These are phyloP conservation scores for Eilema caniola DNA, from an alignment of 2,888 invertebrate genomes.

Conservation along the genomic window DNA sequence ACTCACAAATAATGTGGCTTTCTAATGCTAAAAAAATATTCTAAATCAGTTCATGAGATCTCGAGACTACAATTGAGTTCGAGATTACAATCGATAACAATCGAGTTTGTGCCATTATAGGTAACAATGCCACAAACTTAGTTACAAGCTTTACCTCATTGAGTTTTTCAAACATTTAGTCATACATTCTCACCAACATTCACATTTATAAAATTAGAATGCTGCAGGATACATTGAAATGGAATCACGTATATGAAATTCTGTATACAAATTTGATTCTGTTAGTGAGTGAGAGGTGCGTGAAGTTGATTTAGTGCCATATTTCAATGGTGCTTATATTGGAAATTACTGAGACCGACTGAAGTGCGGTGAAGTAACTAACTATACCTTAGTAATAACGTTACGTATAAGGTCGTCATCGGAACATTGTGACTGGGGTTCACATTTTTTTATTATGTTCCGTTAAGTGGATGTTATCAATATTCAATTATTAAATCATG, in stretches of 20 bases:
- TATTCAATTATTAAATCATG: not conserved
- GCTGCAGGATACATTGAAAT: not conserved
- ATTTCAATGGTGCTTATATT: slow-evolving; percentile 6
- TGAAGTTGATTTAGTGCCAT: not conserved
- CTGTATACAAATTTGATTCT: not conserved
- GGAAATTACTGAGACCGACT: slow-evolving; percentile 1
- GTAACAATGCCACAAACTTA: too few species aligned
- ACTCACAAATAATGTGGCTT: too few species aligned
- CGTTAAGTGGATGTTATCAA: not conserved
- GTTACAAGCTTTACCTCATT: too few species aligned
- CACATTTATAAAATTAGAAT: not conserved
- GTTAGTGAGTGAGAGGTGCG: too few species aligned
- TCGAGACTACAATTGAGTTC: too few species aligned
- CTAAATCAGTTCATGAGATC: too few species aligned
- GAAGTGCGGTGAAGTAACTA: slow-evolving; percentile 1
- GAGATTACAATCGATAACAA: too few species aligned
- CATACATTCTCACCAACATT: not conserved
- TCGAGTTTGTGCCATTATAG: too few species aligned
- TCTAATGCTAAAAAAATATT: too few species aligned
- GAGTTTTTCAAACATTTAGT: too few species aligned
- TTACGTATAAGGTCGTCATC: not conserved
- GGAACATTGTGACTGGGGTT: not conserved
- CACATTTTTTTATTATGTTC: not conserved
- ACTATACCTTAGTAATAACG: not conserved
- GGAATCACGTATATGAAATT: not conserved